A percentile compares a stretch with the other conserved stretches of the same genome.
Conservation (phyloP, 2,797 vertebrate genomes). For the Vireo griseus region DNA sequence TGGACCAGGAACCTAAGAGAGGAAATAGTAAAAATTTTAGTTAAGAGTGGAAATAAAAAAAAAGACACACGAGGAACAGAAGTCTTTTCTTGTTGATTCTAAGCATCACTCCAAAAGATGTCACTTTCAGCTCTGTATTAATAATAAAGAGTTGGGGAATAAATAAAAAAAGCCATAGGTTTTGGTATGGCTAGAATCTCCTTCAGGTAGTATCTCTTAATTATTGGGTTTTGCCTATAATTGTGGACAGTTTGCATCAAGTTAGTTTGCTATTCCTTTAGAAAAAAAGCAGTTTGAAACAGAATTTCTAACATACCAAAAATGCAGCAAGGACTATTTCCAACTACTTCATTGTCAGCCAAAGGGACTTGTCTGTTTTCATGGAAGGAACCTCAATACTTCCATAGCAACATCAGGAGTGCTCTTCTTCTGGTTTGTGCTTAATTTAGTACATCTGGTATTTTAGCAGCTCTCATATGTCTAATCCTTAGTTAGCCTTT, state of each 20-base stretch:
- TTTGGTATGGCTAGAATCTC: neutral
- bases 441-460: neutral
- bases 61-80: neutral
- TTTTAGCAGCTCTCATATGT: neutral
- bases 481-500: neutral
- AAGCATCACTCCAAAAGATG: neutral
- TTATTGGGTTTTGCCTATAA: neutral
- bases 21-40: neutral
- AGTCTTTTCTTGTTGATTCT: neutral
- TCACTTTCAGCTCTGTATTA: neutral
- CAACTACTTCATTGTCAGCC: neutral
- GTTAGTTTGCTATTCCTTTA: neutral
- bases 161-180: neutral
- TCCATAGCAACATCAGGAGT: rapidly evolving
- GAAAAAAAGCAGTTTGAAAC: neutral
- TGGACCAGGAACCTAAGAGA: conserved; percentile 91
- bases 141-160: neutral
- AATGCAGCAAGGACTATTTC: neutral
- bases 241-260: neutral
- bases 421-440: neutral
- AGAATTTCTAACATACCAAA: neutral
- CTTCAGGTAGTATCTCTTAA: neutral
- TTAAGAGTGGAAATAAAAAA: neutral
- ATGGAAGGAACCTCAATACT: neutral
- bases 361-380: neutral